A percentile compares a stretch with the other conserved stretches of the same genome.
Evolutionary conservation across 2,797 vertebrate species (phyloP).

Genomic region (Hippopotamyrus pictus): DNA sequence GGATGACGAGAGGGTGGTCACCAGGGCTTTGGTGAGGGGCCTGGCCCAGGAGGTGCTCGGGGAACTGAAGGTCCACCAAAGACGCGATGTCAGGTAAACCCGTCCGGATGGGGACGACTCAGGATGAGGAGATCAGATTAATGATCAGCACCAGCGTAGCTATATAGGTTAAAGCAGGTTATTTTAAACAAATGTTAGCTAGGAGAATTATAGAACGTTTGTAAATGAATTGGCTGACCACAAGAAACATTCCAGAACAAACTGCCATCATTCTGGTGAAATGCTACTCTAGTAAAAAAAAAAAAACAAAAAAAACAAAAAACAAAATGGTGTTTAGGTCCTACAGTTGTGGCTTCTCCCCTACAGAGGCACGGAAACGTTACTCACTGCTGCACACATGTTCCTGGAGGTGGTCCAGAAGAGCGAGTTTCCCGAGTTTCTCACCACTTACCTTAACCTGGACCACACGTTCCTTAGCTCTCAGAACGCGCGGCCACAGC

Average conservation of each 20-base stretch:
- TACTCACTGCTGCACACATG: conserved; percentile 47
- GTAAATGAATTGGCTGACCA: background rate
- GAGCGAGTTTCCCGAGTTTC: conserved; percentile 64
- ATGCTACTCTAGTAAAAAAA: background rate
- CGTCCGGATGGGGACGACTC: background rate
- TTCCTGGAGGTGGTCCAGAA: conserved; percentile 62
- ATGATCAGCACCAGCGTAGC: background rate
- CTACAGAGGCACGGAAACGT: conserved; percentile 46
- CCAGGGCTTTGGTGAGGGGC: conserved; percentile 47
- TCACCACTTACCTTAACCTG: conserved; percentile 61
- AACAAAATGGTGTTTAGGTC: background rate
- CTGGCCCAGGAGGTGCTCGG: conserved; percentile 42
- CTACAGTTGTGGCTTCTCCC: background rate
- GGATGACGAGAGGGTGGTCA: conserved; percentile 54
- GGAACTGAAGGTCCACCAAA: conserved; percentile 39
- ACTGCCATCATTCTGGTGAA: background rate
- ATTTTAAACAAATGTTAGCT: background rate
- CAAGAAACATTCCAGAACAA: background rate
- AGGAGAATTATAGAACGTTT: background rate
- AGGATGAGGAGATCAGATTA: background rate
- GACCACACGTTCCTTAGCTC: conserved; percentile 59
- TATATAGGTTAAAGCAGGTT: background rate
- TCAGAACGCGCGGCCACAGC: conserved; percentile 23
- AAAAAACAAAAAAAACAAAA: background rate
- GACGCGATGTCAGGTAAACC: conserved; percentile 41